phyloP scores from a whole-genome alignment of 2,797 vertebrate species.

The Cyclura pinguis region DNA sequence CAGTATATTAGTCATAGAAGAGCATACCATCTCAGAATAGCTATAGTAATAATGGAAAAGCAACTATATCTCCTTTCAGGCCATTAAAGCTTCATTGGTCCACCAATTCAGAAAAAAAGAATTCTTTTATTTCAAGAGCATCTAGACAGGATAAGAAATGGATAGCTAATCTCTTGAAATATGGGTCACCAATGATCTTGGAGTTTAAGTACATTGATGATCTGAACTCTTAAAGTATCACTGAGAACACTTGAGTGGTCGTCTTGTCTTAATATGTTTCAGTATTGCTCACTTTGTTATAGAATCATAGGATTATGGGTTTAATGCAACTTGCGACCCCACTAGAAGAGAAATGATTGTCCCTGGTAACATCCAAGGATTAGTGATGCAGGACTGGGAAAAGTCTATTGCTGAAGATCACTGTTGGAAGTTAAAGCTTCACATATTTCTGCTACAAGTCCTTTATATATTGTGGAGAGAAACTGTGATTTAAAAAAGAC shows the following conservation, averaged over 20 bases:
- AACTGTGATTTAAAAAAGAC: neutral
- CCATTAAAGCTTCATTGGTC: neutral
- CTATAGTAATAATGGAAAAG: neutral
- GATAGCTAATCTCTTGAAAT: neutral
- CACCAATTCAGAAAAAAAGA: too few species aligned
- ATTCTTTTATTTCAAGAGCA: neutral
- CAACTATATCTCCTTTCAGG: neutral
- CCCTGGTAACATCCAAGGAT: neutral
- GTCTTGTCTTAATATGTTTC: neutral
- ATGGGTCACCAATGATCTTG: neutral
- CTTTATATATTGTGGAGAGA: neutral
- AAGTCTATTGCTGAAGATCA: neutral
- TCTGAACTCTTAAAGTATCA: neutral
- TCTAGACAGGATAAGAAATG: neutral
- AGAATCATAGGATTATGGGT: neutral
- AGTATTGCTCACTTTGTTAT: neutral
- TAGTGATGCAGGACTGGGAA: neutral
- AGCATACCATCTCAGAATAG: neutral
- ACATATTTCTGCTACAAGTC: neutral
- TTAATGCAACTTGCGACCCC: neutral
- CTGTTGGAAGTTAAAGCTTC: neutral
- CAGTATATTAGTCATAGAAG: neutral
- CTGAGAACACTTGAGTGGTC: neutral
- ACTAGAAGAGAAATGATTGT: neutral
- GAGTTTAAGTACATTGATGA: constrained; percentile 4